A percentile compares a stretch with the other conserved stretches of the same genome.
Evolutionary conservation across 2,797 vertebrate genomes (phyloP).

Genomic region (Nasua narica): DNA sequence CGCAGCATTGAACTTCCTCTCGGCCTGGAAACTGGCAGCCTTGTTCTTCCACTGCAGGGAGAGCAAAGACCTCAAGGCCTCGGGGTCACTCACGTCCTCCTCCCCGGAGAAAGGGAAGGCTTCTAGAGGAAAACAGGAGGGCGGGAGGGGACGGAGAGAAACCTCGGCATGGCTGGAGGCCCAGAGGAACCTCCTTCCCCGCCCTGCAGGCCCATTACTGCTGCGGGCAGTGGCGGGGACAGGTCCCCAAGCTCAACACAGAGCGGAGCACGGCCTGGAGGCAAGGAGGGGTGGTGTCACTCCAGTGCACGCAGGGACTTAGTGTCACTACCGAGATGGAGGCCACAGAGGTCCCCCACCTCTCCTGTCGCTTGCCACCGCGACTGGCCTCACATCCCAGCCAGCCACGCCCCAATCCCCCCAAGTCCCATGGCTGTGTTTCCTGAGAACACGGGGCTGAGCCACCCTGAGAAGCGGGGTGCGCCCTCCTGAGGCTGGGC

Average conservation of each 20-base stretch:
- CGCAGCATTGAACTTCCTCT: conserved; percentile 92
- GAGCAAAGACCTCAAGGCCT: conserved; percentile 88
- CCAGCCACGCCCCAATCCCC: fast-evolving
- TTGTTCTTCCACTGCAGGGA: conserved; percentile 93
- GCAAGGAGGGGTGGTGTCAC: fast-evolving
- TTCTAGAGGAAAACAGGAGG: conserved; percentile 81
- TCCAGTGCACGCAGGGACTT: not conserved
- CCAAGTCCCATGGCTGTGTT: fast-evolving
- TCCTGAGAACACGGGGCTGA: not conserved
- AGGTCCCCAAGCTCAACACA: not conserved
- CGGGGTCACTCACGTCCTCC: conserved; percentile 84
- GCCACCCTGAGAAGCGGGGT: not conserved
- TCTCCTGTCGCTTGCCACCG: not conserved
- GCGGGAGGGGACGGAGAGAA: not conserved
- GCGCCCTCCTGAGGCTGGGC: not conserved
- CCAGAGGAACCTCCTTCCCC: not conserved
- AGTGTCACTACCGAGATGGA: not conserved
- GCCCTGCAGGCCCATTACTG: fast-evolving
- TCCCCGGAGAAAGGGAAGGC: conserved; percentile 87
- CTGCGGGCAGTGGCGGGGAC: not conserved
- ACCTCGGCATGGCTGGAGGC: not conserved
- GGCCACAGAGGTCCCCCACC: fast-evolving
- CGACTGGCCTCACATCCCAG: not conserved
- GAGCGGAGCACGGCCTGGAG: not conserved
- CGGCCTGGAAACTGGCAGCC: conserved; percentile 89